A percentile compares a stretch with the other conserved stretches of the same genome.
These are phyloP conservation scores for Gadus chalcogrammus DNA, from an alignment of 2,113 vertebrate genomes.

Conservation along the genomic window DNA sequence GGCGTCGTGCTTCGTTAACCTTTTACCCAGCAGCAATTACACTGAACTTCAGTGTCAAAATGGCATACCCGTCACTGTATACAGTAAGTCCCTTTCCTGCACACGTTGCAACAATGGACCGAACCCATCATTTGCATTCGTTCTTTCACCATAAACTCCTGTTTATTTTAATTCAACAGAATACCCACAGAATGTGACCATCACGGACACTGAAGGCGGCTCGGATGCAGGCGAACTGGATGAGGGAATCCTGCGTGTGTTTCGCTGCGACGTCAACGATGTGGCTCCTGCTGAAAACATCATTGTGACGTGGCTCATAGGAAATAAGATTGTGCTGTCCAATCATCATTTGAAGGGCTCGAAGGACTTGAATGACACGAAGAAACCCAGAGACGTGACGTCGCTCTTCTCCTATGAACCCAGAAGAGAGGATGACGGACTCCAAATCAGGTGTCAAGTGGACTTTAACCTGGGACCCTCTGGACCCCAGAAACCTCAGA, in stretches of 20 bases:
- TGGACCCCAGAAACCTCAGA: slow-evolving; percentile 1
- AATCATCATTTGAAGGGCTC: accelerated
- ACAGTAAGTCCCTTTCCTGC: slow-evolving; percentile 56
- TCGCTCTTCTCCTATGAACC: not conserved
- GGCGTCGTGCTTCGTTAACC: accelerated
- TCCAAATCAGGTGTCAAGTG: slow-evolving; percentile 55
- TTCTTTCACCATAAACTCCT: not conserved
- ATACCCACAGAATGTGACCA: slow-evolving; percentile 49
- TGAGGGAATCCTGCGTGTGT: slow-evolving; percentile 49
- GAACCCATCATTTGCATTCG: not conserved
- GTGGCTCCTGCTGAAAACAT: slow-evolving; percentile 48
- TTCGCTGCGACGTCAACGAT: not conserved
- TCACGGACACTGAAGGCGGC: slow-evolving; percentile 18
- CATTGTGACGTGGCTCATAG: slow-evolving; percentile 39
- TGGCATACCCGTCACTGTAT: slow-evolving; percentile 48
- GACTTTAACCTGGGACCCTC: slow-evolving; percentile 53
- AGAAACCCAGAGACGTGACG: not conserved
- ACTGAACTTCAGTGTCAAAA: accelerated
- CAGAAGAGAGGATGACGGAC: slow-evolving; percentile 18
- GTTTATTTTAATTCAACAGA: slow-evolving; percentile 38
- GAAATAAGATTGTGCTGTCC: accelerated
- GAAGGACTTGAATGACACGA: too few species aligned
- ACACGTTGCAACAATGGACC: not conserved
- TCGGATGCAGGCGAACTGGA: not conserved
- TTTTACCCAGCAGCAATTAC: accelerated